Conservation (phyloP, 2,113 vertebrate species). For the Erythrolamprus reginae region DNA sequence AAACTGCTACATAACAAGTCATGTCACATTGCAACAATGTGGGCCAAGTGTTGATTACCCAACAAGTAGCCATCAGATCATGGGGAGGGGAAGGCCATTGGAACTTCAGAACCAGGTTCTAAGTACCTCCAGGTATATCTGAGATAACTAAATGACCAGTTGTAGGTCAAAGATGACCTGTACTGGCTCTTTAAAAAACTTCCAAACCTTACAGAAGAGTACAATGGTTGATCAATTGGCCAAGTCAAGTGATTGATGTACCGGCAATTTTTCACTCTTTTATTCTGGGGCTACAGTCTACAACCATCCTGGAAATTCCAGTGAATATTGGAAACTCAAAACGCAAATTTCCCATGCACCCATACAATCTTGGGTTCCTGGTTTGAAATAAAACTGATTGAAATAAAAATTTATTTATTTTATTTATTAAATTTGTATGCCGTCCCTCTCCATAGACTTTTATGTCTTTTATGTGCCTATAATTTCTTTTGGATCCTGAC, state of each 20-base stretch:
- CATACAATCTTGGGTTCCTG: background rate
- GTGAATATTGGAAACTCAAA: background rate
- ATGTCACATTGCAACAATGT: too few relatives aligned
- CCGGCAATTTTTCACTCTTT: background rate
- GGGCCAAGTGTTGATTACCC: too few relatives aligned
- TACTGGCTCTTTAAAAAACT: background rate
- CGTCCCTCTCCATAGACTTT: too few relatives aligned
- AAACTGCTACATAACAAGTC: too few relatives aligned
- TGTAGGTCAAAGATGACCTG: background rate
- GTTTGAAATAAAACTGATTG: too few relatives aligned
- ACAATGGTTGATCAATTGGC: background rate
- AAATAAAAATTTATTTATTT: too few relatives aligned
- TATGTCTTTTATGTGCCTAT: fast-evolving
- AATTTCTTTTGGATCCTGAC: background rate
- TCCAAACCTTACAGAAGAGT: background rate
- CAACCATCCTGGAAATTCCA: background rate
- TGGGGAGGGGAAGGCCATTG: background rate
- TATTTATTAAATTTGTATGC: too few relatives aligned
- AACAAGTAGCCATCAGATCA: background rate
- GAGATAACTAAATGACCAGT: background rate
- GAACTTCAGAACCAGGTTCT: background rate
- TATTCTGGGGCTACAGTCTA: background rate
- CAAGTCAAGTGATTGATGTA: background rate
- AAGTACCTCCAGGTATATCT: background rate
- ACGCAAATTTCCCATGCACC: background rate